These are phyloP conservation scores for Ophiodon elongatus DNA, from an alignment of 2,113 vertebrate genomes.

Conservation along the genomic window DNA sequence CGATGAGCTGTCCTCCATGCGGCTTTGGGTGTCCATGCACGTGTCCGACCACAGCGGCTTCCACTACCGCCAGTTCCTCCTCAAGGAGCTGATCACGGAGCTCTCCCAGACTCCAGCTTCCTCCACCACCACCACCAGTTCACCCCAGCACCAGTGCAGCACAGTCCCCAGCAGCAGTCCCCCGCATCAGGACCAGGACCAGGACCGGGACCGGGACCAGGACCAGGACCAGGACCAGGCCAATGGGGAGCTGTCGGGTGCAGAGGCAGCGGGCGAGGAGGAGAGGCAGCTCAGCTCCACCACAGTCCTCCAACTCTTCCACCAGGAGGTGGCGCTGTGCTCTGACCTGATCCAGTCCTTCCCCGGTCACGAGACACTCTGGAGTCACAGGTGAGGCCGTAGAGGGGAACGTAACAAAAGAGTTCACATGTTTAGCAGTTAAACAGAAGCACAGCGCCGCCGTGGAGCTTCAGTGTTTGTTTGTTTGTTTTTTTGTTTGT, in stretches of 20 bases:
- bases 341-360: slow-evolving; percentile 94
- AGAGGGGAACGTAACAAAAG: neutral
- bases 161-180: slow-evolving; percentile 51
- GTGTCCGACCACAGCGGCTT: slow-evolving; percentile 99
- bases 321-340: slow-evolving; percentile 93
- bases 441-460: neutral
- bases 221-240: slow-evolving; percentile 72
- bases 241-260: slow-evolving; percentile 78
- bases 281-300: slow-evolving; percentile 34
- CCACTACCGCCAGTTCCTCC: slow-evolving; percentile 97
- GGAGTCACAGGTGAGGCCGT: slow-evolving; percentile 94
- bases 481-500: no score
- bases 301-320: slow-evolving; percentile 80
- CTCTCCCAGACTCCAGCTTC: slow-evolving; percentile 81
- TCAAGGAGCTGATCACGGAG: slow-evolving; percentile 87
- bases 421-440: neutral
- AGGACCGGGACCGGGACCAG: slow-evolving; percentile 65
- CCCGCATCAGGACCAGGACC: slow-evolving; percentile 48
- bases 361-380: slow-evolving; percentile 96
- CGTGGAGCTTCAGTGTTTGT: neutral
- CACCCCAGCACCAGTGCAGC: slow-evolving; percentile 57
- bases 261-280: slow-evolving; percentile 24
- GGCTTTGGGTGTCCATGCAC: slow-evolving; percentile 94
- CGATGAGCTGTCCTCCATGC: slow-evolving; percentile 93
- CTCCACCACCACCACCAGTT: slow-evolving; percentile 84